Conservation (phyloP, 2,888 invertebrate genomes). For the Cataglyphis altisquamis region DNA sequence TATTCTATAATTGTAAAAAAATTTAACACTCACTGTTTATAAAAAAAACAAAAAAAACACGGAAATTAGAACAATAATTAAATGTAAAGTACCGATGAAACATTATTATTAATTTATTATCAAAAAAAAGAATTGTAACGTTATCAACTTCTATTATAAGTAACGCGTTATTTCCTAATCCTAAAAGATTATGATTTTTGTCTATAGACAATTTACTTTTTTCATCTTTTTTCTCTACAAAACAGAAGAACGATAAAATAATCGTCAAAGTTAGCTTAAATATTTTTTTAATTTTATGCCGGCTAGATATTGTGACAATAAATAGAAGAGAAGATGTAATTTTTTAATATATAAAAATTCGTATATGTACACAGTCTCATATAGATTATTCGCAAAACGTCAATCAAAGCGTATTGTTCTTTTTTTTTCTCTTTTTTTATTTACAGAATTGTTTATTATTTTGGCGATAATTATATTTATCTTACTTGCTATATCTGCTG, state of each 20-base stretch:
- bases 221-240: too few species aligned
- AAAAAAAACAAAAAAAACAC: too few species aligned
- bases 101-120: too few species aligned
- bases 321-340: not conserved
- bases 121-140: too few species aligned
- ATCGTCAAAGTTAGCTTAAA: not conserved
- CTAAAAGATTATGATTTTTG: too few species aligned
- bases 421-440: not conserved
- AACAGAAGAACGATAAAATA: not conserved
- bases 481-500: constrained; percentile 70
- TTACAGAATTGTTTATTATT: constrained; percentile 77
- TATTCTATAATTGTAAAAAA: too few species aligned
- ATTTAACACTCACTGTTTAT: too few species aligned
- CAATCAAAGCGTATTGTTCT: not conserved
- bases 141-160: too few species aligned
- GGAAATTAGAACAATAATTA: too few species aligned
- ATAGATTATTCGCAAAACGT: not conserved
- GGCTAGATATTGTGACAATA: not conserved
- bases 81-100: too few species aligned
- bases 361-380: not conserved
- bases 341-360: not conserved
- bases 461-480: constrained; percentile 73
- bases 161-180: too few species aligned
- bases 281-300: not conserved
- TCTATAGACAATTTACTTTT: too few species aligned